Base-by-base conservation (phyloP, 2,888 invertebrate genomes). In the Troides aeacus region DNA sequence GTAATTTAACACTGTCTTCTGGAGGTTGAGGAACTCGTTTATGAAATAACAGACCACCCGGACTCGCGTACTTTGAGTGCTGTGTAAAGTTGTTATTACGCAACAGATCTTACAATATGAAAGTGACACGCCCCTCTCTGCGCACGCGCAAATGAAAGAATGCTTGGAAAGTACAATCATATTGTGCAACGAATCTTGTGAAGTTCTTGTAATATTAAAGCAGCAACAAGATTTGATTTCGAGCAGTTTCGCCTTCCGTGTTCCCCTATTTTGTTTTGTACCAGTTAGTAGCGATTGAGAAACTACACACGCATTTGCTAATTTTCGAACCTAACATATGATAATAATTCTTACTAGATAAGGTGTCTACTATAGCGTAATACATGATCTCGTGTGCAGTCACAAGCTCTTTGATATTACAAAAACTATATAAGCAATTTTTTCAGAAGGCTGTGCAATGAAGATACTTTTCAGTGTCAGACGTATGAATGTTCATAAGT, bases 171-270 rank as follows among this genome's bases (percentile, higher is more conserved):
- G 83, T 84, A 83, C 89, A 89, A 92, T 92, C 92, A 92, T 92
- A 92, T 92, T 92, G 92, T 92, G 92, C 92, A 92, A 89, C 91
- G 85, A 92, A 92, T 92, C 92, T 90, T 92, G 92, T 92, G 84
- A 90, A 88, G 92, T 92, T 90, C 86, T 92, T 92, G 92, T 92
- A 92, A 92, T 92, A 92, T 92, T 92, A 80, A 91, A 92, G 91
- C 91, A 89, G 92, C 92, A 86, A 88, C 85, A 84, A 85, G 84
- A 88, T 87, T 87, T 88, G 79, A 85, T 87, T 91, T 89, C 79
- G 84, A 87, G 87, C 88, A 84, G 84, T 85, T 84, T 80, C 83
- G 89, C 90, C 87, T 89, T 90, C 86, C 90, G 88, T 90, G 90
- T 90, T 87, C 88, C 46, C 90, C 87, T 87, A 82, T 86, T 86